Conservation (phyloP, 2,113 vertebrate genomes). For the Chrysochloris asiatica region DNA sequence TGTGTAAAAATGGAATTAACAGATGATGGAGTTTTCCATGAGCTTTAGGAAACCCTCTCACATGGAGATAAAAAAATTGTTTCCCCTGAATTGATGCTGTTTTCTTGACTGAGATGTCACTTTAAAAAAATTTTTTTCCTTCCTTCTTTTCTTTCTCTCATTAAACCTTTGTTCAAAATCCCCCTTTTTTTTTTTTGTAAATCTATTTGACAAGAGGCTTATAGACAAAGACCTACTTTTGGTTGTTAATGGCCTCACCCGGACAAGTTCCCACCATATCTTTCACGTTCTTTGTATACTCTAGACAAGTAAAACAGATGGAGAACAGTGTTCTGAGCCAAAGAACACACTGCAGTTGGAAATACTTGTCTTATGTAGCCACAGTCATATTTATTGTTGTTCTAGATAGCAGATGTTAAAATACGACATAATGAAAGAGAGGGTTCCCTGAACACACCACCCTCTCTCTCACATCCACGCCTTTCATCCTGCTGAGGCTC, state of each 20-base stretch:
- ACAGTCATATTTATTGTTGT: slow-evolving; percentile 42
- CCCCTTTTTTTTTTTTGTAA: background rate
- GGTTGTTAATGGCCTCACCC: slow-evolving; percentile 28
- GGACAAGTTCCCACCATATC: slow-evolving; percentile 62
- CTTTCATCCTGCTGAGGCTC: background rate
- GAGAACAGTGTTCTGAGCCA: slow-evolving; percentile 41
- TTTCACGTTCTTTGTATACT: slow-evolving; percentile 61
- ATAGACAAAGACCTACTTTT: slow-evolving; percentile 38
- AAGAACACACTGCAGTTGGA: slow-evolving; percentile 65
- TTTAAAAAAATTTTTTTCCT: background rate
- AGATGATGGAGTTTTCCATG: too few relatives aligned
- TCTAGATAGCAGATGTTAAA: slow-evolving; percentile 41
- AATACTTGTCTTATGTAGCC: slow-evolving; percentile 52
- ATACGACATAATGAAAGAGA: background rate
- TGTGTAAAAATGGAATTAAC: too few relatives aligned
- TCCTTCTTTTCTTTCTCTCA: background rate
- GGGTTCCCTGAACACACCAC: background rate
- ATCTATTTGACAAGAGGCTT: slow-evolving; percentile 1
- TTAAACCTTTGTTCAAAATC: background rate
- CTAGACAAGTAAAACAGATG: slow-evolving; percentile 67
- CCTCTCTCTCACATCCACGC: background rate
- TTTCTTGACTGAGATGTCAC: background rate
- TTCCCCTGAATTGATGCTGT: background rate
- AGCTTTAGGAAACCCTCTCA: too few relatives aligned
- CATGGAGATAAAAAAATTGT: background rate